Percentiles rank a stretch among this genome's conserved stretches.
phyloP scores from a whole-genome alignment of 2,797 vertebrate species.

The Dendrocincla tyrannina region DNA sequence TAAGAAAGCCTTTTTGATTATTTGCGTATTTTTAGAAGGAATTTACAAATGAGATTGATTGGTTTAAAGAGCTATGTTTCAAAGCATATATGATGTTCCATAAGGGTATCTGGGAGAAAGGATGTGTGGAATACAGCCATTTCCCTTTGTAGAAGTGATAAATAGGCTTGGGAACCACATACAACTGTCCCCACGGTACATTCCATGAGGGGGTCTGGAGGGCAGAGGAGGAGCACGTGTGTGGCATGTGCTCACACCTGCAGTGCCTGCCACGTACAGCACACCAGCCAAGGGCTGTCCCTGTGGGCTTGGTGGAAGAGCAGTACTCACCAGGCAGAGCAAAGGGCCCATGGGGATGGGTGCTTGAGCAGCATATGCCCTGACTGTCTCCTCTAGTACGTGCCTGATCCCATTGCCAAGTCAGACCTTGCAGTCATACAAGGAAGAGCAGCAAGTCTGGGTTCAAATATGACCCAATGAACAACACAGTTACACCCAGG shows the following conservation, averaged over 20 bases:
- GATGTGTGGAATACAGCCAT: not conserved
- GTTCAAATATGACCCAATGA: not conserved
- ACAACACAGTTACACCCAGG: not conserved
- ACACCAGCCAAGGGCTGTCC: rapidly evolving
- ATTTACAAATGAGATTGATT: not conserved
- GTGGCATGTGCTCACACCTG: not conserved
- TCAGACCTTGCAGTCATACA: not conserved
- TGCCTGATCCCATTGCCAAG: not conserved
- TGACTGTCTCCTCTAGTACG: not conserved
- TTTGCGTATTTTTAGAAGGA: not conserved
- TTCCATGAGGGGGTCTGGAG: rapidly evolving
- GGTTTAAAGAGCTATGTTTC: not conserved
- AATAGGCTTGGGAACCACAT: not conserved
- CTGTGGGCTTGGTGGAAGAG: not conserved
- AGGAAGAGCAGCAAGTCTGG: not conserved
- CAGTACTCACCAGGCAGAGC: rapidly evolving
- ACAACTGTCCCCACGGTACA: rapidly evolving
- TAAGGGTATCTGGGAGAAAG: not conserved
- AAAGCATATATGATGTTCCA: not conserved
- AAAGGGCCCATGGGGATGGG: rapidly evolving
- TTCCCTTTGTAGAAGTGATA: not conserved
- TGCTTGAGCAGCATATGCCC: not conserved
- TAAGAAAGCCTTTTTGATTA: not conserved
- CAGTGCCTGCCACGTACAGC: rapidly evolving
- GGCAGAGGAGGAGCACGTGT: not conserved